These are phyloP conservation scores for Lytechinus pictus DNA, from an alignment of 35 echinoderm and acorn worm species.

Conservation along the genomic window DNA sequence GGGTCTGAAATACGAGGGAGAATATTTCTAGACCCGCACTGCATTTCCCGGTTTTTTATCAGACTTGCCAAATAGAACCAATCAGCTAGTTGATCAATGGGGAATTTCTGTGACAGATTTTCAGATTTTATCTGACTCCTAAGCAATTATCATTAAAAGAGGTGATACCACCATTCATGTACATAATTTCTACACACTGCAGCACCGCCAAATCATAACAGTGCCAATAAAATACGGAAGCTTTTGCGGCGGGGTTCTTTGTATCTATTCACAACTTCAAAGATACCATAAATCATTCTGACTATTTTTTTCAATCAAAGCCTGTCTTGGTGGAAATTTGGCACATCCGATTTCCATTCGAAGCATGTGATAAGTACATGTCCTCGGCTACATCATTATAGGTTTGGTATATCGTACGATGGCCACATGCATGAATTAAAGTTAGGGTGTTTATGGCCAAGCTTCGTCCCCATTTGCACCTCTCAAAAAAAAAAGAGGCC, in stretches of 20 bases:
- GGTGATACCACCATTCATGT: neutral
- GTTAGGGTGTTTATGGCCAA: neutral
- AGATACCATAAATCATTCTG: neutral
- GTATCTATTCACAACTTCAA: neutral
- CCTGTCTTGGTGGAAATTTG: neutral
- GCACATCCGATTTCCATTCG: neutral
- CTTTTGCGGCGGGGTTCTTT: conserved; percentile 4
- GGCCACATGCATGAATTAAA: neutral
- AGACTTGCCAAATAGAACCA: neutral
- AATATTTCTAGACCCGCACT: neutral
- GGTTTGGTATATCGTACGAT: neutral
- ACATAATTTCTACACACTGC: neutral
- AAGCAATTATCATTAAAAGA: conserved; percentile 35
- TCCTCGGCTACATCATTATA: neutral
- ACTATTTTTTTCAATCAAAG: neutral
- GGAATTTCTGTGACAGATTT: conserved; percentile 10
- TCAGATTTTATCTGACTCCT: conserved; percentile 18
- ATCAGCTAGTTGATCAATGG: neutral
- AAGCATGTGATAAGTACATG: neutral
- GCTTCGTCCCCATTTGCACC: conserved; percentile 25
- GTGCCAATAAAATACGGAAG: neutral
- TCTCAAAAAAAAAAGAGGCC: conserved; percentile 39
- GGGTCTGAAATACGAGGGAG: neutral
- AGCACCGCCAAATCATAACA: conserved; percentile 38
- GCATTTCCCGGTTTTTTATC: neutral